Evolutionary conservation across 2,113 vertebrate genomes (phyloP), one percentile per base, ranked within the genome.

Genomic region (Verasper variegatus): DNA sequence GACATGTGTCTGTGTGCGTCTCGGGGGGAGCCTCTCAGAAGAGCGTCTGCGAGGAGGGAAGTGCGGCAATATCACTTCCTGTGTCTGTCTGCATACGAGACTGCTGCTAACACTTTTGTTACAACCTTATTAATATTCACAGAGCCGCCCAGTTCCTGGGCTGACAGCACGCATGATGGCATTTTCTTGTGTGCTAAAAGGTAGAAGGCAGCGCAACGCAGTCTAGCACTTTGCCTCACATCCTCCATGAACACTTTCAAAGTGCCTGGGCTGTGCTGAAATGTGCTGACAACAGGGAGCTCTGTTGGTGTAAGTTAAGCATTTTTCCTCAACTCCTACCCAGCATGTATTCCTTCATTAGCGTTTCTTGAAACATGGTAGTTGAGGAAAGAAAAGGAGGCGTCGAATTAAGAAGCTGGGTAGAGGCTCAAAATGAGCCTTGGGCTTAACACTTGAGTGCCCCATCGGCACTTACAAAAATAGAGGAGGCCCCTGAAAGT

Each of bases 81-180:
- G 87, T 69, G 90, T 90, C 90, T 91, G 89, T 86, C 90, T 90
- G 86, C 56, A 70, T 85, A 80, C 20, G 71, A 90, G 89, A 91
- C 88, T 83, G 73, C 81, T 57, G 74, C 87, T 82, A 62, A 83
- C 78, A 69, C 84, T 79, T 82, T 15, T 78, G 76, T 66, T 83
- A 83, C 64, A 56, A 18, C 35, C 84, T 78, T 31, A 78, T 89
- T 85, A 90, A 86, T 82, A 89, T 90, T 88, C 81, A 83, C 75
- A 56, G 75, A 75, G 72, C n/a, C 27, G 18, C 70, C 63, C 31
- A 10, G 59, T 49, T 77, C 54, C 66, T 61, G 59, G 35, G 21
- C 51, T 26, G 55, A 64, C 78, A 21, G 58, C 64, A 14, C 24
- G 5, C 72, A 76, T 31, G 79, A 78, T 69, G 66, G 67, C 47